Conservation (phyloP, 2,888 invertebrate genomes). For the Thymelicus acteon region DNA sequence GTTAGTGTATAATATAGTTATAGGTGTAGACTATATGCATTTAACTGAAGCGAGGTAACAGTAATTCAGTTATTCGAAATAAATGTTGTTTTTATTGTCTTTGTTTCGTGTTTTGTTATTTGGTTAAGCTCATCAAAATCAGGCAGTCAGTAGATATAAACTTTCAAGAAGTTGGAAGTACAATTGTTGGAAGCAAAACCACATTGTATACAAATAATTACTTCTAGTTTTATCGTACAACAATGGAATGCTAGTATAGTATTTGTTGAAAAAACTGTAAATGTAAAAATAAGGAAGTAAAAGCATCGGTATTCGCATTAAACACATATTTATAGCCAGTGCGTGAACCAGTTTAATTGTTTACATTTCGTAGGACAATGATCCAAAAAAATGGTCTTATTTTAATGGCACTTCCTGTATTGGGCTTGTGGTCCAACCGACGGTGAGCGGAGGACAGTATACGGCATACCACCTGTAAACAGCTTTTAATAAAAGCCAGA, state of each 20-base stretch:
- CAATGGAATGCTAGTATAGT: neutral
- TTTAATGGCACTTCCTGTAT: constrained; percentile 5
- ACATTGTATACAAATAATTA: too few species aligned
- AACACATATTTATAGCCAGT: constrained; percentile 24
- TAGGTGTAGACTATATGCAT: too few species aligned
- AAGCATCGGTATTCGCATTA: constrained; percentile 28
- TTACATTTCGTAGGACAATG: constrained; percentile 26
- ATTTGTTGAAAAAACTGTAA: constrained; percentile 20
- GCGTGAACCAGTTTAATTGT: constrained; percentile 34
- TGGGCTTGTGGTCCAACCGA: constrained; percentile 2
- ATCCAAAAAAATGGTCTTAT: constrained; percentile 19
- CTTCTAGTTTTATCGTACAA: neutral
- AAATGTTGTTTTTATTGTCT: too few species aligned
- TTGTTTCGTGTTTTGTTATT: too few species aligned
- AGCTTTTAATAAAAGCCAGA: too few species aligned
- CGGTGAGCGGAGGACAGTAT: neutral
- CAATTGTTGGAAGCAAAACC: too few species aligned
- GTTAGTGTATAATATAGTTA: too few species aligned
- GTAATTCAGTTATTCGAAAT: too few species aligned
- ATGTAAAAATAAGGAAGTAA: constrained; percentile 29
- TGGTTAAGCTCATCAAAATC: too few species aligned
- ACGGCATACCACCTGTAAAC: neutral
- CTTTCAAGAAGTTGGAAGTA: too few species aligned
- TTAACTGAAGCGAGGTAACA: too few species aligned
- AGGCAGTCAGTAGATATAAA: too few species aligned